Evolutionary conservation across 2,888 invertebrate genomes (phyloP), one percentile per base, ranked within the genome.

Genomic region (Synergus itoensis): DNA sequence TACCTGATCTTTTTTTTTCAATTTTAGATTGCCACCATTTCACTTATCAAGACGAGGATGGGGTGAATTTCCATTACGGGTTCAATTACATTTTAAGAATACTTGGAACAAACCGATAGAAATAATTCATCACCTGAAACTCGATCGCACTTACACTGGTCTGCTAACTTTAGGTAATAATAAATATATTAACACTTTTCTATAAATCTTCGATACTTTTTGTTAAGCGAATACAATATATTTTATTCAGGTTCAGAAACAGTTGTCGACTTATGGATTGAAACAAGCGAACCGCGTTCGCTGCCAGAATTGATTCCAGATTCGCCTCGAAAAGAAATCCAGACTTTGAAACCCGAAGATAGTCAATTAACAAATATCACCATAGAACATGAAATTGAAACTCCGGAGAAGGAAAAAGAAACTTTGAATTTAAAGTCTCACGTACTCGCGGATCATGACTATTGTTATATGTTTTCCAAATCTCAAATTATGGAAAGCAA

Each of bases 11-110:
- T 40, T 76, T n/a, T 45, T 21, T 65, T 81, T 78, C 83, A 83
- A 77, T 91, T 92, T 43, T 92, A 96, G 96, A 79, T 93, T 95
- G 53, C 94, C 96, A 0, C 98, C 98, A 0, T 98, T 96, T 93
- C 97, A 97, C 92, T 91, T 98, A 79, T 95, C 96, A 0, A 94
- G 97, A 57, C 94, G 97, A 80, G 98, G 98, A 21, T 98, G 98
- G 98, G 98, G 98, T 14, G 98, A 98, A 93, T 98, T 98, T 93
- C 97, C 97, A 0, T 94, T 98, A 7, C 93, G 96, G 76, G 94
- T 98, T 3, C 96, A 97, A 90, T 93, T 98, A 1, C 96, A 96
- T 91, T 98, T 98, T 90, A 93, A 94, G 60, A 95, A 96, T 79
- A 91, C 93, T 9, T 92, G 95, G 18, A 97, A 98, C 91, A 96